Base-by-base conservation (phyloP, 1,140 invertebrate species). In the Penaeus japonicus region DNA sequence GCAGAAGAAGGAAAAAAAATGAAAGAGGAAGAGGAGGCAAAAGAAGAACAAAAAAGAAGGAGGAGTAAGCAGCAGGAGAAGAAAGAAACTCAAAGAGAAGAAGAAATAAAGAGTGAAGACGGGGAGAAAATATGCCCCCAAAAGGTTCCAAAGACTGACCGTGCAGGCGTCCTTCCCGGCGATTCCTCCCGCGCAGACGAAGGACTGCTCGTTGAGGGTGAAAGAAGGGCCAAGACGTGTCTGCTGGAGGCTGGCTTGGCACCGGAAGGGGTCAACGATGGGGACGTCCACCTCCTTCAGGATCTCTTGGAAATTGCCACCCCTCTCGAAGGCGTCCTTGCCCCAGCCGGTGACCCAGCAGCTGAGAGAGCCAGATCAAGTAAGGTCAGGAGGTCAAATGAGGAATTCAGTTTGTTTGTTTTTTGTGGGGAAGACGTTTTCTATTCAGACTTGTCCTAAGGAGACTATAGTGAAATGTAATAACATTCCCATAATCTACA, bases 141-240 rank as follows among this genome's bases (percentile, higher is more conserved):
- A 55, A 54, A 24, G 15, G 39, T 4, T n/a, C 30, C 0, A 27
- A 39, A 20, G 24, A 12, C 90, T 95, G 90, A 96, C 94, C 91
- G 93, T 93, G 92, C 93, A 94, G 39, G 93, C 92, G 85, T 98
- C 97, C 92, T 98, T 98, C 57, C 97, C 97, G 92, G 96, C 96
- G 92, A 98, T 97, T 15, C 97, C 97, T 47, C 97, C 97, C 53
- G 97, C 97, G 91, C 97, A 98, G 27, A 98, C 91, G 91, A 98
- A 98, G 47, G 97, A 97, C 1, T 54, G 22, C 12, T 93, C 91
- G 81, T 91, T 80, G n/a, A 91, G 84, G 17, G 5, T 57, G 65
- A 91, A 91, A 20, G 32, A 47, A 15, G 86, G 30, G 15, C 90
- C 90, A 4, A 91, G 88, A 4, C 87, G 79, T 1, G 91, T 91